A percentile compares a stretch with the other conserved stretches of the same genome.
Evolutionary conservation across 2,113 vertebrate species (phyloP).

Genomic region (Mus pahari): DNA sequence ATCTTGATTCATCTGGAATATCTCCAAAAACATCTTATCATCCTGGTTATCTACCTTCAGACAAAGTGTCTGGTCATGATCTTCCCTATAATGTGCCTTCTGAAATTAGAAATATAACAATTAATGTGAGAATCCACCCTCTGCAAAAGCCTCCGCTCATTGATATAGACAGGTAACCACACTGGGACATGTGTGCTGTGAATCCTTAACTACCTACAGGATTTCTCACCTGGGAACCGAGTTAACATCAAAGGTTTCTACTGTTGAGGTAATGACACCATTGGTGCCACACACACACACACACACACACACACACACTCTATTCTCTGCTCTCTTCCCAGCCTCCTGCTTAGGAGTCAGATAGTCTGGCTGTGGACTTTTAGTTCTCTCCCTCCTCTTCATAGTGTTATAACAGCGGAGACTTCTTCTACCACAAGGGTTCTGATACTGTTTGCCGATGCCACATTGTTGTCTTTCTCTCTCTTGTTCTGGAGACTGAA

Average conservation of each 20-base stretch:
- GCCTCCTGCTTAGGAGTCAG: neutral
- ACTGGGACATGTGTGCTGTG: neutral
- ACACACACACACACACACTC: too few relatives aligned
- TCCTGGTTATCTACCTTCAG: neutral
- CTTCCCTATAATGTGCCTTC: neutral
- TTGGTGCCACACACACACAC: neutral
- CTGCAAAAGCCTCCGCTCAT: neutral
- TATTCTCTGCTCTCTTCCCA: too few relatives aligned
- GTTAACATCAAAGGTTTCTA: neutral
- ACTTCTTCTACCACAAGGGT: neutral
- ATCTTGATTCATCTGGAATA: neutral
- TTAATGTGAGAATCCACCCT: neutral
- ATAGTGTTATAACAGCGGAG: neutral
- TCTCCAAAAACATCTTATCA: slow-evolving; percentile 22
- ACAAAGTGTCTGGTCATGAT: neutral
- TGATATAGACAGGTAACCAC: neutral
- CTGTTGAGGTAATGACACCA: too few relatives aligned
- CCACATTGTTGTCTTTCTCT: neutral
- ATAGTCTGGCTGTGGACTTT: neutral
- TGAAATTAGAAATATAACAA: neutral
- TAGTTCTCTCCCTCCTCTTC: neutral
- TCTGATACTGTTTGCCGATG: neutral
- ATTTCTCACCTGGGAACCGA: neutral
- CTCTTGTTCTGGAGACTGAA: neutral
- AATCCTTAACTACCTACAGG: neutral